These are phyloP conservation scores for Amphibalanus amphitrite DNA, from an alignment of 1,140 invertebrate species.

Conservation along the genomic window DNA sequence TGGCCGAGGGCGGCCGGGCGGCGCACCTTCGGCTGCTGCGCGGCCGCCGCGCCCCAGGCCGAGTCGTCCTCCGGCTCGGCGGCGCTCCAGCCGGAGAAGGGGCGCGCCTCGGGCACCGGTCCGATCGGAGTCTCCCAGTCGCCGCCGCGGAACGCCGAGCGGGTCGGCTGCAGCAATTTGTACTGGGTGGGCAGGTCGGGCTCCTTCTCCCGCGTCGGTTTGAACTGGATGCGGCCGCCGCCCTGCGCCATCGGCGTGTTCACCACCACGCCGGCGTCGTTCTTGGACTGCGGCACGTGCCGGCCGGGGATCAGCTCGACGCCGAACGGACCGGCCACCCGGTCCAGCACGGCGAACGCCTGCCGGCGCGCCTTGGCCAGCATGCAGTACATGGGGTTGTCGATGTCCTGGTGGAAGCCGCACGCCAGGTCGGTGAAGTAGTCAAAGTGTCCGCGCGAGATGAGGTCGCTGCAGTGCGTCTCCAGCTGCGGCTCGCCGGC, in stretches of 20 bases:
- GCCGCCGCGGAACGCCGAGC: neutral
- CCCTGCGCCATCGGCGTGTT: neutral
- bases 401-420: neutral
- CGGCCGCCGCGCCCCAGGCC: too few relatives aligned
- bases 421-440: neutral
- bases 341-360: neutral
- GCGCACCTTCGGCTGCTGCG: neutral
- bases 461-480: neutral
- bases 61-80: neutral
- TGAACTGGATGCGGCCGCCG: neutral
- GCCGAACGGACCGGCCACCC: neutral
- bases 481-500: conserved; percentile 5
- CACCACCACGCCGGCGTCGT: neutral
- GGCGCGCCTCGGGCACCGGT: too few relatives aligned
- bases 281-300: neutral
- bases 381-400: neutral
- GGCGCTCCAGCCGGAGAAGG: neutral
- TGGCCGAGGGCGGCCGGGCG: neutral
- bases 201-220: neutral
- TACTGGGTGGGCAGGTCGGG: neutral
- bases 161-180: neutral
- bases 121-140: neutral
- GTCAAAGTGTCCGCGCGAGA: neutral
- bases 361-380: neutral
- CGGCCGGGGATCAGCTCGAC: neutral